phyloP scores from a whole-genome alignment of 2,888 invertebrate genomes.

The Spisula subtruncata region DNA sequence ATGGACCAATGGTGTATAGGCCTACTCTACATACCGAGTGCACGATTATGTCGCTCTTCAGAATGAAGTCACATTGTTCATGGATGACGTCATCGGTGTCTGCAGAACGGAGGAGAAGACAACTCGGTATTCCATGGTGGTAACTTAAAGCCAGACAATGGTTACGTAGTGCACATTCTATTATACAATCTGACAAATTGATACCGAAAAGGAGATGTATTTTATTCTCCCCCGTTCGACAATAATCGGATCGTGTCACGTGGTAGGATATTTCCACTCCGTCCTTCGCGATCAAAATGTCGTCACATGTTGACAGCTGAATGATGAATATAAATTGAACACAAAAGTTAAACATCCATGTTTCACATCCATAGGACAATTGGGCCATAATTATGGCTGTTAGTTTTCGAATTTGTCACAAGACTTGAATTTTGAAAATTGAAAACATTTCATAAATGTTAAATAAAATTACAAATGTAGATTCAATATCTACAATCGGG shows the following conservation, averaged over 20 bases:
- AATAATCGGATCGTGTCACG: neutral
- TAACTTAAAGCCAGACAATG: neutral
- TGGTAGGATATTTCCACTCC: neutral
- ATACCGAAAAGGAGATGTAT: neutral
- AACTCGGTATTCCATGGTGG: neutral
- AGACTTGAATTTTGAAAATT: too few relatives aligned
- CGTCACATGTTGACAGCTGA: neutral
- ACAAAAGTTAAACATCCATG: neutral
- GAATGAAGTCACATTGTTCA: neutral
- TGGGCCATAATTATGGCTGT: too few relatives aligned
- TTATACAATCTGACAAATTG: neutral
- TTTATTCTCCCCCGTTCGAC: neutral
- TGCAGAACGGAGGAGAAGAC: neutral
- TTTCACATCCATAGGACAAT: too few relatives aligned
- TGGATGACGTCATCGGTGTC: neutral
- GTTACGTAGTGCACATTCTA: slow-evolving; percentile 1
- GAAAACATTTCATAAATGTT: too few relatives aligned
- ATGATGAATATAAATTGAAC: neutral
- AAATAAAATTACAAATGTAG: too few relatives aligned
- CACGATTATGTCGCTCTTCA: neutral
- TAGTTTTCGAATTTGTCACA: too few relatives aligned
- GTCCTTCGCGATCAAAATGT: neutral
- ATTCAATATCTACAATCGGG: too few relatives aligned
- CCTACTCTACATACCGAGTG: neutral
- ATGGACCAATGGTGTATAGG: too few relatives aligned